Evolutionary conservation across 2,888 invertebrate genomes (phyloP), one percentile per base, ranked within the genome.

Genomic region (Eretmocerus hayati): DNA sequence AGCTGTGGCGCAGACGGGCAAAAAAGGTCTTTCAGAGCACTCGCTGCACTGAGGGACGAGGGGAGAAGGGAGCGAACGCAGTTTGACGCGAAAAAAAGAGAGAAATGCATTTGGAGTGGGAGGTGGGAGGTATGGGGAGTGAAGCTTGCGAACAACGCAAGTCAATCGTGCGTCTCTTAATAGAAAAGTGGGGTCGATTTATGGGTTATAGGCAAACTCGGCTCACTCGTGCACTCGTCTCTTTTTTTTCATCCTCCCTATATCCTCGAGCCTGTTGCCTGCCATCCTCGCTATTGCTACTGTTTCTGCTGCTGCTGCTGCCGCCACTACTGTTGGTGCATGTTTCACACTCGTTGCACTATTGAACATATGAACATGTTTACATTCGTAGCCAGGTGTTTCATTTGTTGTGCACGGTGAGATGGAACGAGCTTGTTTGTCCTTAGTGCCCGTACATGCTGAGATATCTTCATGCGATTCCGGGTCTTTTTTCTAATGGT

Each of bases 131-230:
- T 53, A 50, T 53, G 42, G 52, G 58, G 62, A 66, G 64, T 63
- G 63, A 65, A 63, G 59, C 62, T 59, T 8, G 30, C 30, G 66
- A 63, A 64, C 66, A 65, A 66, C 64, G 63, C 66, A 63, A 69
- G 68, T 68, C 68, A 68, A 68, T 68, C 68, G 68, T 64, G 67
- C 65, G 67, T 67, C 67, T 67, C 67, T 68, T 68, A 68, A 68
- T 68, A 69, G 68, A 68, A 69, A 69, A 69, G 68, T 67, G 67
- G 65, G 66, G 67, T 69, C 68, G 68, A 69, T 69, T 68, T 68
- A 68, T 68, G 68, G 67, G 68, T 69, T 68, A 67, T 67, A 68
- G 68, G 67, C 65, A 68, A 67, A 67, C 66, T 26, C 26, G 26
- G 8, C 26, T 36, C 19, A 6, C 36, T 43, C 42, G 15, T 37